Percentiles rank a stretch among this genome's conserved stretches.
phyloP scores from a whole-genome alignment of 2,113 vertebrate genomes.

The Carassius auratus region DNA sequence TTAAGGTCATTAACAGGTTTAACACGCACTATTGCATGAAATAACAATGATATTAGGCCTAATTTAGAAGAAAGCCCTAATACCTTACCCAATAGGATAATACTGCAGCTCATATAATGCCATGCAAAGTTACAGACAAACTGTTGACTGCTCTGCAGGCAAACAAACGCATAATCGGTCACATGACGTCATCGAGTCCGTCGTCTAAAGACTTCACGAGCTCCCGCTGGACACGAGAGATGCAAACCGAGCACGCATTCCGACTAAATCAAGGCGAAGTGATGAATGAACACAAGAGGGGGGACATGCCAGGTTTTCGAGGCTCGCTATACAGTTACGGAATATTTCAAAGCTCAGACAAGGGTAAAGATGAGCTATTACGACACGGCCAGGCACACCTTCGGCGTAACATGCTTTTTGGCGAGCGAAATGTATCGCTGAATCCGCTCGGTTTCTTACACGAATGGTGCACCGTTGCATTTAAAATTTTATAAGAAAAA shows the following conservation, averaged over 20 bases:
- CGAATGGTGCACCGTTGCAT: neutral
- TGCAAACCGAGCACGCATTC: too few relatives aligned
- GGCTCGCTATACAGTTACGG: neutral
- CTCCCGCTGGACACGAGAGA: neutral
- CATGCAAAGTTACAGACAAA: constrained; percentile 27
- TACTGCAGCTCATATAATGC: neutral
- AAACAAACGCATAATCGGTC: constrained; percentile 19
- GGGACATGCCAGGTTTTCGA: neutral
- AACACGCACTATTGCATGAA: neutral
- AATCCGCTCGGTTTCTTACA: neutral
- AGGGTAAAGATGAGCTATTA: constrained; percentile 31
- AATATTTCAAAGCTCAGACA: constrained; percentile 21
- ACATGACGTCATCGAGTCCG: constrained; percentile 56
- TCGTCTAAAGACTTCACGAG: constrained; percentile 41
- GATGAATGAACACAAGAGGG: neutral
- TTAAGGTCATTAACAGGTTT: neutral
- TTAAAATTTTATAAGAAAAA: neutral
- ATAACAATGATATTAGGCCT: neutral
- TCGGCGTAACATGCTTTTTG: neutral
- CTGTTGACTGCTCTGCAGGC: constrained; percentile 43
- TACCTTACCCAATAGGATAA: neutral
- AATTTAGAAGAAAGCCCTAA: neutral
- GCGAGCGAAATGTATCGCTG: neutral
- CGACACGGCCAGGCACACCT: neutral
- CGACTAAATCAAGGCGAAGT: neutral